Base-by-base conservation (phyloP, 1,140 invertebrate genomes). In the Glossosoma conforme region DNA sequence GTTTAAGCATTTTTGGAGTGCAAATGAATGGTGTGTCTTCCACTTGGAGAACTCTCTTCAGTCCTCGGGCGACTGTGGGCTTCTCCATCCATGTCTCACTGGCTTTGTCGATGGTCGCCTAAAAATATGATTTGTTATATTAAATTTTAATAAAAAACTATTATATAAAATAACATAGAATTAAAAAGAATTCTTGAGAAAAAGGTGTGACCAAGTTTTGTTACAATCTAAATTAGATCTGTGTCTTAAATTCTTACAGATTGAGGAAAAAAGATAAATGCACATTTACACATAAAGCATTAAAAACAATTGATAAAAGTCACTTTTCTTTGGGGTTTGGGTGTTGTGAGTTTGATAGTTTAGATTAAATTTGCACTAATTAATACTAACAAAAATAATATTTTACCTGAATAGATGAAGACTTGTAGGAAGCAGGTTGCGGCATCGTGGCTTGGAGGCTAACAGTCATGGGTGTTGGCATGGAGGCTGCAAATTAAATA, bases 21-120 rank as follows among this genome's bases (percentile, higher is more conserved):
- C 72, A 74, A 24, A 74, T 68, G 41, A 74, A 74, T 1, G 70
- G 70, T 3, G 72, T 74, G 2, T 74, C 68, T 55, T 73, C 68
- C 22, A 73, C 61, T 19, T 68, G 60, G 0, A 73, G 54, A 0
- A 62, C 65, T 3, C 70, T 61, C 50, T 73, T 74, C 9, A 74
- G 50, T 0, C 69, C 69, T 6, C 62, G 62, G 8, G 60, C 64
- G 44, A 65, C 64, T 30, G 61, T 63, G 0, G 72, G 68, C 35
- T 60, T 66, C 21, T 69, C 67, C 4, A 69, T 46, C 72, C 72
- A 74, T 1, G 69, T 74, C 47, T 74, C 69, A 46, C 69, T 74
- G 1, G 70, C 69, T 54, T 70, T 74, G 45, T 72, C 69, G 56
- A 72, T 72, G 3, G 68, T 68, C 30, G 67, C 67, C 69, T 72